Evolutionary conservation across 2,888 invertebrate genomes (phyloP).

Genomic region (Prenolepis imparis): DNA sequence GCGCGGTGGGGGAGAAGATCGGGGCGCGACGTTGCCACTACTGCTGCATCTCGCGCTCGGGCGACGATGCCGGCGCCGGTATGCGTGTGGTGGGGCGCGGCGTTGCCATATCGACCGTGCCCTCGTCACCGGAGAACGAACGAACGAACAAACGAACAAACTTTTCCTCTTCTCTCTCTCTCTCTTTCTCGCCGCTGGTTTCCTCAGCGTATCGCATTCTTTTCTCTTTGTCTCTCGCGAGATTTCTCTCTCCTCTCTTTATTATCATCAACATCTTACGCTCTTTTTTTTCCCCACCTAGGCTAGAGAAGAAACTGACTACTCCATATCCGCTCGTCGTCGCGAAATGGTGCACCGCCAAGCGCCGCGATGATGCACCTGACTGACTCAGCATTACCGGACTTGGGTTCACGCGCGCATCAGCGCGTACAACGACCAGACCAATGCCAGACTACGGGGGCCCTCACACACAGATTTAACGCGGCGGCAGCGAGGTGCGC

Average conservation of each 20-base stretch:
- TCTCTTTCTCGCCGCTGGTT: not conserved
- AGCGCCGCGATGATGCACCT: conserved; percentile 70
- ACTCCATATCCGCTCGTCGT: not conserved
- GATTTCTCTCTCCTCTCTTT: conserved; percentile 28
- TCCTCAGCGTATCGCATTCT: conserved; percentile 39
- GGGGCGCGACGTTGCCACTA: conserved; percentile 71
- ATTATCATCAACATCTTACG: not conserved
- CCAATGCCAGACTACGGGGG: conserved; percentile 74
- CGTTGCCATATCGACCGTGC: conserved; percentile 85
- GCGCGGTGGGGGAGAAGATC: conserved; percentile 13
- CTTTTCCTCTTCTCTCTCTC: conserved; percentile 27
- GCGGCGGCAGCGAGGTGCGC: conserved; percentile 31
- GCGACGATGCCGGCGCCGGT: conserved; percentile 75
- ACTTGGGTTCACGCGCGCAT: conserved; percentile 62
- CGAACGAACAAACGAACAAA: conserved; percentile 43
- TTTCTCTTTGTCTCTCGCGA: conserved; percentile 54
- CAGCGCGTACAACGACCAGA: conserved; percentile 67
- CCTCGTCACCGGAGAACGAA: conserved; percentile 74
- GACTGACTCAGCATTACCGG: conserved; percentile 79
- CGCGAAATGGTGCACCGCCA: conserved; percentile 2
- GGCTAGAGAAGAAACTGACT: not conserved
- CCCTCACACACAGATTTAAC: conserved; percentile 71
- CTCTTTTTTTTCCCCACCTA: not conserved
- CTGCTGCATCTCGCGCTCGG: conserved; percentile 54
- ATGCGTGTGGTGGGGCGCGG: conserved; percentile 81